Evolutionary conservation across 2,888 invertebrate genomes (phyloP).

Genomic region (Uloborus plumipes): DNA sequence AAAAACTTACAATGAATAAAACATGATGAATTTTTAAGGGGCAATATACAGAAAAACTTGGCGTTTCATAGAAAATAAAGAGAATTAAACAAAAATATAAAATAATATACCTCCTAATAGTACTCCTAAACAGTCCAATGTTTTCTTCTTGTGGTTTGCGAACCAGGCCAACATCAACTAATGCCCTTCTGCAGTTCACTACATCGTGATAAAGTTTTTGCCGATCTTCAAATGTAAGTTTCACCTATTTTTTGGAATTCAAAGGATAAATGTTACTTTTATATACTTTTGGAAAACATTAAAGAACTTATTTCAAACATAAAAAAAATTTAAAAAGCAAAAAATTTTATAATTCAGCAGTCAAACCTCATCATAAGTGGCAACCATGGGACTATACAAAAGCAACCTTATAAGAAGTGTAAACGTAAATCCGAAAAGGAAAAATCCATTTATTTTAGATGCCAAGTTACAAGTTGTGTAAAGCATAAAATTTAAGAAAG

Average conservation of each 20-base stretch:
- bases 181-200: constrained; percentile 83
- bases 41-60: too few species aligned
- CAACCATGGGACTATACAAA: too few species aligned
- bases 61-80: too few species aligned
- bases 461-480: too few species aligned
- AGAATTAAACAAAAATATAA: too few species aligned
- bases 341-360: background rate
- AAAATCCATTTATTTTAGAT: too few species aligned
- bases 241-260: constrained; percentile 69
- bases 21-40: too few species aligned
- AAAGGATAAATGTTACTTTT: constrained; percentile 1
- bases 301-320: background rate
- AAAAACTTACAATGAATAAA: too few species aligned
- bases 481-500: too few species aligned
- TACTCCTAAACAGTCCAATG: constrained; percentile 89
- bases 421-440: too few species aligned
- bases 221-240: constrained; percentile 88
- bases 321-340: background rate
- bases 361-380: too few species aligned
- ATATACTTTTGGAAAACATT: background rate
- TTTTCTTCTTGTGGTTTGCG: constrained; percentile 84
- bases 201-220: constrained; percentile 89
- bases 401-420: too few species aligned
- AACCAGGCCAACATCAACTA: constrained; percentile 86
- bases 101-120: constrained; percentile 78